Evolutionary conservation across 2,797 vertebrate species (phyloP).

Genomic region (Paedocypris micromegethes): DNA sequence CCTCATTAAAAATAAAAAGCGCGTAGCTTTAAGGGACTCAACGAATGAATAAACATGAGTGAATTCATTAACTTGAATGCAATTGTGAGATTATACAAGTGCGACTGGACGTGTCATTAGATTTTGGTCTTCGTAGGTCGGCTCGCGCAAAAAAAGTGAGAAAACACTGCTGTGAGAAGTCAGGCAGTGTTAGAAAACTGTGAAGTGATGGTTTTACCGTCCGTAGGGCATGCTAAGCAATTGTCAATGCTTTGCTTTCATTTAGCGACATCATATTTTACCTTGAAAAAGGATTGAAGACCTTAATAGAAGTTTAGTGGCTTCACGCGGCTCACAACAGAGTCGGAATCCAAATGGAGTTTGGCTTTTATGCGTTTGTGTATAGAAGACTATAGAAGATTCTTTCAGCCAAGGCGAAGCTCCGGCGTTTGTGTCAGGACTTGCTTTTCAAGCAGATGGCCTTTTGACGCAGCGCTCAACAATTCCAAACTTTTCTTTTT

Average conservation of each 20-base stretch:
- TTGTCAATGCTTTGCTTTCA: constrained; percentile 34
- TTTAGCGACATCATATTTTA: constrained; percentile 30
- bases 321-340: constrained; percentile 8
- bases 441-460: constrained; percentile 65
- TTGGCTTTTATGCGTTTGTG: constrained; percentile 17
- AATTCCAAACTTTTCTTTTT: constrained; percentile 55
- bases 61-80: constrained; percentile 4
- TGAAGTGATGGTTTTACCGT: constrained; percentile 26
- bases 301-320: constrained; percentile 32
- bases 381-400: constrained; percentile 22
- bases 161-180: constrained; percentile 15
- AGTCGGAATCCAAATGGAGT: constrained; percentile 3
- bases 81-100: constrained; percentile 1
- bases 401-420: constrained; percentile 26
- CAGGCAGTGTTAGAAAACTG: constrained; percentile 18
- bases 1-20: neutral
- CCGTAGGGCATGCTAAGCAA: constrained; percentile 27
- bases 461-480: constrained; percentile 57
- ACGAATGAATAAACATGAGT: constrained; percentile 24
- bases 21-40: neutral
- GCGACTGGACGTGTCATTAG: neutral
- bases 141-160: constrained; percentile 16
- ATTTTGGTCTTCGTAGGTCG: constrained; percentile 8
- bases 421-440: constrained; percentile 40
- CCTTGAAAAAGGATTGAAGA: constrained; percentile 33